Evolutionary conservation across 2,797 vertebrate species (phyloP), one percentile per base, ranked within the genome.

Genomic region (Otus scops): DNA sequence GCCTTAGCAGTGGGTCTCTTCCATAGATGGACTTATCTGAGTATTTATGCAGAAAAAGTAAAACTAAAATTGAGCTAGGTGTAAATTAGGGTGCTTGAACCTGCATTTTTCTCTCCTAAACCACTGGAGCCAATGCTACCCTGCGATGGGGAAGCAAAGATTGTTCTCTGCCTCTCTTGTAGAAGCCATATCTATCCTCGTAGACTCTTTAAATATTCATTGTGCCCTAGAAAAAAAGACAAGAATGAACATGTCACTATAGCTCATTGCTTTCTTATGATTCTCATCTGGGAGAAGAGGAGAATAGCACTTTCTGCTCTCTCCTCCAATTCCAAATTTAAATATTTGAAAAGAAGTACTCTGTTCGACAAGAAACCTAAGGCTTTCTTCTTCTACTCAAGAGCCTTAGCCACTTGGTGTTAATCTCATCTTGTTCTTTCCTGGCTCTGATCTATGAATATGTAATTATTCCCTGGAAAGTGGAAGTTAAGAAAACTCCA

Each of bases 301-400:
- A 70, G 4, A 70, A 51, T 69, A 86, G 85, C 38, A 54, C n/a
- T 82, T 94, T 57, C 47, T 83, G 20, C 45, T 61, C 48, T 73
- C 47, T 45, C 24, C 32, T 88, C 36, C 43, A 81, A 61, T 76
- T 90, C 23, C 43, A 86, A 76, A 85, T 76, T 54, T 87, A 88
- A 93, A 77, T 94, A 92, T 92, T 95, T 96, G 67, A 95, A 81
- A 88, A 81, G 3, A 68, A 79, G 27, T 69, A 32, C 38, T 90
- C 28, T 83, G 6, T 67, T 80, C 17, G 65, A 71, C 23, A 51
- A 64, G 45, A 84, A 90, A 50, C n/a, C 38, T 54, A 45, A 80
- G 38, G 47, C 80, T 65, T 78, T 53, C 32, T 78, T 63, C 75
- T 53, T 43, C 32, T 54, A 45, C 38, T 26, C 39, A 36, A 36